phyloP scores from a whole-genome alignment of 2,113 vertebrate species.

The Pachyramphus minor region DNA sequence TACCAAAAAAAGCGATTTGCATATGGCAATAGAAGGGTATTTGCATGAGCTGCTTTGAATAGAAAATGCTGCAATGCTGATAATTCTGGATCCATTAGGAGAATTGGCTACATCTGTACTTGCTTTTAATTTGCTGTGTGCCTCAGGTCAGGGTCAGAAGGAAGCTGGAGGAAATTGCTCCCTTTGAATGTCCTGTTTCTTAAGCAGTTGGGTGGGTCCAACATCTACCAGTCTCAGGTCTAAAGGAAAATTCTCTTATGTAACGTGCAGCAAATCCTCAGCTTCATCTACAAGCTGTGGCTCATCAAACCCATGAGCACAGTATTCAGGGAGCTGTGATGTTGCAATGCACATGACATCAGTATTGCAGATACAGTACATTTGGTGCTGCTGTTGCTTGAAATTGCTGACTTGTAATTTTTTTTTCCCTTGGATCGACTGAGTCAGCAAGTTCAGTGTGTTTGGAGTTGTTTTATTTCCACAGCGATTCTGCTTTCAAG shows the following conservation, averaged over 20 bases:
- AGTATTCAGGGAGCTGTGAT: background rate
- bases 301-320: background rate
- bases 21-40: background rate
- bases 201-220: background rate
- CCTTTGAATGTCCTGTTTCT: background rate
- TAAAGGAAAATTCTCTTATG: background rate
- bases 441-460: slow-evolving; percentile 24
- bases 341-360: slow-evolving; percentile 11
- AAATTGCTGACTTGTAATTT: slow-evolving; percentile 12
- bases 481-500: slow-evolving; percentile 38
- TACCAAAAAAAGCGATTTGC: background rate
- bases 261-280: background rate
- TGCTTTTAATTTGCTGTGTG: background rate
- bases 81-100: background rate
- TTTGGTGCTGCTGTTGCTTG: slow-evolving; percentile 1
- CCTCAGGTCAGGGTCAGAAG: background rate
- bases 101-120: background rate
- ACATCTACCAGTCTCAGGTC: background rate
- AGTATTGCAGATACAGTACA: background rate
- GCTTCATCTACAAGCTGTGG: background rate
- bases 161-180: background rate
- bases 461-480: slow-evolving; percentile 9
- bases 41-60: slow-evolving; percentile 5
- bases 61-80: background rate
- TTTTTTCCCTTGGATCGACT: background rate